phyloP scores from a whole-genome alignment of 1,140 invertebrate genomes.

The Drosophila kepulauana region DNA sequence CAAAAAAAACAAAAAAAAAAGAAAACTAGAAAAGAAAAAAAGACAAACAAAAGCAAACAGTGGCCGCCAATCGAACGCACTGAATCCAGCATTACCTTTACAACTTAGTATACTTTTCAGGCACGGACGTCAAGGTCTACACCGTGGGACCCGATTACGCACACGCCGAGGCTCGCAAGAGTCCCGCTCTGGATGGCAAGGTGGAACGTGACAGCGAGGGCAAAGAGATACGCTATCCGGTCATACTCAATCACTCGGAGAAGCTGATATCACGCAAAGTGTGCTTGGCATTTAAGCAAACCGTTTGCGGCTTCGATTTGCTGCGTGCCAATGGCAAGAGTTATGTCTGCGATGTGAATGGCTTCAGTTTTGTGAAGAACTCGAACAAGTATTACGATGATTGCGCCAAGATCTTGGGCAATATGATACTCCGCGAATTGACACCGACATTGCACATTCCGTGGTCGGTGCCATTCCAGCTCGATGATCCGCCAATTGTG shows the following conservation, averaged over 20 bases:
- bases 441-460: conserved; percentile 98
- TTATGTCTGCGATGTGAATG: conserved; percentile 99
- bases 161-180: conserved; percentile 99
- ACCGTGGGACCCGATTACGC: conserved; percentile 97
- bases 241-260: conserved; percentile 98
- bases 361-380: conserved; percentile 99
- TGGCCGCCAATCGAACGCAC: conserved; percentile 81
- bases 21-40: not conserved
- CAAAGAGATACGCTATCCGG: conserved; percentile 99
- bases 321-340: conserved; percentile 98
- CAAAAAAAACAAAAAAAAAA: not conserved
- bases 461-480: conserved; percentile 97
- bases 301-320: conserved; percentile 99
- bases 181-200: conserved; percentile 98
- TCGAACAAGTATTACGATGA: conserved; percentile 99
- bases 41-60: conserved; percentile 10
- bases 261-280: conserved; percentile 99
- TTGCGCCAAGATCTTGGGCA: conserved; percentile 98
- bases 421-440: conserved; percentile 95
- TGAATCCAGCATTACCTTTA: conserved; percentile 85
- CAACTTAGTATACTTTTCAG: conserved; percentile 85
- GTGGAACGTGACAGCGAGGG: conserved; percentile 99
- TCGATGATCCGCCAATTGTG: conserved; percentile 99
- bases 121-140: conserved; percentile 88
- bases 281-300: conserved; percentile 99